A percentile compares a stretch with the other conserved stretches of the same genome.
Conservation (phyloP, 2,888 invertebrate genomes). For the Aporophyla lueneburgensis region DNA sequence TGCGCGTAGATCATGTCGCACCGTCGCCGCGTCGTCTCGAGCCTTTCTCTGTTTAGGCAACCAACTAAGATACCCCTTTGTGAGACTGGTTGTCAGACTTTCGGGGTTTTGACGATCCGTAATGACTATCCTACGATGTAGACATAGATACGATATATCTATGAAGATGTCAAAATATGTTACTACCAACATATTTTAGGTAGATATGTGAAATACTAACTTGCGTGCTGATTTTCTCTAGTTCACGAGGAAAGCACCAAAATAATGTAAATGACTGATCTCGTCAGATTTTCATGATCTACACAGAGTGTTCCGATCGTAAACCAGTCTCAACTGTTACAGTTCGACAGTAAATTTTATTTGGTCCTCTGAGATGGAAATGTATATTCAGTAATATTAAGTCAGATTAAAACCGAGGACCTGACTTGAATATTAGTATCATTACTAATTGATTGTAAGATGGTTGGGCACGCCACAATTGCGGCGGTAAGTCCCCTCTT, state of each 20-base stretch:
- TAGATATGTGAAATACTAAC: background rate
- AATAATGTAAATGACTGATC: constrained; percentile 23
- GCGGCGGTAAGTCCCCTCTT: too few relatives aligned
- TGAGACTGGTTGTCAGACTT: too few relatives aligned
- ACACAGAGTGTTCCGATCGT: constrained; percentile 31
- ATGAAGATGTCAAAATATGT: too few relatives aligned
- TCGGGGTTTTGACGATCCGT: too few relatives aligned
- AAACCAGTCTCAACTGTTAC: constrained; percentile 20
- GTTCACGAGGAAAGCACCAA: background rate
- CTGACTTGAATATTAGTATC: background rate
- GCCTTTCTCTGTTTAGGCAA: too few relatives aligned
- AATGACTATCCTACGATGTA: too few relatives aligned
- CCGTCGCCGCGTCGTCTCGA: too few relatives aligned
- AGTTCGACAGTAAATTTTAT: constrained; percentile 17
- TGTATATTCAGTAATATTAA: constrained; percentile 2
- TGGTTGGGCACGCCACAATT: too few relatives aligned
- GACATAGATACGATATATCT: too few relatives aligned
- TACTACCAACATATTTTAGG: background rate
- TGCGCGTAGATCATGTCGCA: too few relatives aligned
- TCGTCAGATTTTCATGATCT: constrained; percentile 40
- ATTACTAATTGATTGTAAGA: background rate
- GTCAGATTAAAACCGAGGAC: background rate
- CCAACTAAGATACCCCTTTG: too few relatives aligned
- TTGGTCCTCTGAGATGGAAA: background rate
- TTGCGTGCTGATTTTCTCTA: background rate